Conservation (phyloP, 1,140 invertebrate genomes). For the Coptotermes formosanus region DNA sequence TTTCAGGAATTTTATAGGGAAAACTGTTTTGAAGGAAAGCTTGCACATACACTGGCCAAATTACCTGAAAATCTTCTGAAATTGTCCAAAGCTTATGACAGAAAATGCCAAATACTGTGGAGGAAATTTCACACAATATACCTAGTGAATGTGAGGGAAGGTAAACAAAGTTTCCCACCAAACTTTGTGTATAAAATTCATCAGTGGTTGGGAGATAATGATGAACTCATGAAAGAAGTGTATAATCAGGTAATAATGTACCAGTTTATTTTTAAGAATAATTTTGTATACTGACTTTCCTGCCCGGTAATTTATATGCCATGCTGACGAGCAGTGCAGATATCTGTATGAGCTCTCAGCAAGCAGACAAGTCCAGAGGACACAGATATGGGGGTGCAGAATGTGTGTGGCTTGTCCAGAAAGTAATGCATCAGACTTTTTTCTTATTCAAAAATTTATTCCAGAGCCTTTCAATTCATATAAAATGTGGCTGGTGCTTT, state of each 20-base stretch:
- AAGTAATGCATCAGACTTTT: too few relatives aligned
- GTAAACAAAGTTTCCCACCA: constrained; percentile 12
- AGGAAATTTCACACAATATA: constrained; percentile 33
- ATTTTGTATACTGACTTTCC: too few relatives aligned
- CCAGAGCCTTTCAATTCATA: too few relatives aligned
- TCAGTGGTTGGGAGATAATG: constrained; percentile 22
- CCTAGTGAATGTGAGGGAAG: constrained; percentile 24
- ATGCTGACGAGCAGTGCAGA: too few relatives aligned
- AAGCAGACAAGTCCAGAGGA: too few relatives aligned
- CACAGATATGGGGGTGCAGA: too few relatives aligned
- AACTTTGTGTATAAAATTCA: not conserved
- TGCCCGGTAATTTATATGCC: too few relatives aligned
- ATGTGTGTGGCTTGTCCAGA: too few relatives aligned
- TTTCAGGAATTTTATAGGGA: constrained; percentile 15
- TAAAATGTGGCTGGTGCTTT: too few relatives aligned
- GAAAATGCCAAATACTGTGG: constrained; percentile 34
- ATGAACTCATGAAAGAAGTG: not conserved
- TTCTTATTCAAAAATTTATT: too few relatives aligned
- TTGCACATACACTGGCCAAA: not conserved
- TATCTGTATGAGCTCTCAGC: too few relatives aligned
- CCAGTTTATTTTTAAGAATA: too few relatives aligned
- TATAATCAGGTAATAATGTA: constrained; percentile 10
- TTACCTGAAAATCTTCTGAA: constrained; percentile 17
- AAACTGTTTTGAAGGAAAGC: constrained; percentile 27
- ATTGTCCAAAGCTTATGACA: constrained; percentile 31